Evolutionary conservation across 2,113 vertebrate species (phyloP), one percentile per base, ranked within the genome.

Genomic region (Plecotus auritus): DNA sequence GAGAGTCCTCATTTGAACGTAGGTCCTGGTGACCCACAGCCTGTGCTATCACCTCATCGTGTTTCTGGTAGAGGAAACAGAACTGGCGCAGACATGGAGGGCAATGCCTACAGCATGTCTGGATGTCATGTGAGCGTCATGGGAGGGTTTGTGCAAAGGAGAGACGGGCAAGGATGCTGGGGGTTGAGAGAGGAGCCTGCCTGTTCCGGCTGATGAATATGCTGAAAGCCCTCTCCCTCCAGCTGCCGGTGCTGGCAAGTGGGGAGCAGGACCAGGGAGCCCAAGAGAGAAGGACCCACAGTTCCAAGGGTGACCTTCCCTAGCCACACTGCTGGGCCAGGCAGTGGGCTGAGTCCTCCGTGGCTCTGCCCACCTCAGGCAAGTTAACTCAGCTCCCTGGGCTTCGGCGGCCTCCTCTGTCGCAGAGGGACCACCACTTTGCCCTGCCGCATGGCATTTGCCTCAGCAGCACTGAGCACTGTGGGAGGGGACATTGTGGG

Each of bases 171-270:
- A n/a, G 37, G n/a, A 32, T 5, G 0, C 35, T 32, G 42, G 59
- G 85, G 4, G 0, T 8, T 3, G 12, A 37, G 37, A 28, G 1
- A 2, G 22, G 13, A 26, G 4, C 10, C 2, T 1, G 70, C 12
- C 26, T 1, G 45, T 32, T 80, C 82, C 9, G 4, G 49, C 10
- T 37, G 59, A 26, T 8, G 59, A 59, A 9, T 13, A 9, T 67
- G 23, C 17, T 22, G 82, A 70, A 73, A 69, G 66, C n/a, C 54
- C 49, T 85, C 37, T 56, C 30, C 37, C 40, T 35, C 9, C 35
- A 30, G 22, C 16, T 17, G 6, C 13, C 9, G 4, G 3, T 6
- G 9, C 64, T 4, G 23, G 23, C 22, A 9, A 10, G 10, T 22
- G 26, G 59, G 40, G 9, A 76, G 13, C 64, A 47, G 4, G 32